Percentiles rank a stretch among this genome's conserved stretches.
phyloP scores from a whole-genome alignment of 92 coral and sea anemone species.

The Palythoa grandiflora region DNA sequence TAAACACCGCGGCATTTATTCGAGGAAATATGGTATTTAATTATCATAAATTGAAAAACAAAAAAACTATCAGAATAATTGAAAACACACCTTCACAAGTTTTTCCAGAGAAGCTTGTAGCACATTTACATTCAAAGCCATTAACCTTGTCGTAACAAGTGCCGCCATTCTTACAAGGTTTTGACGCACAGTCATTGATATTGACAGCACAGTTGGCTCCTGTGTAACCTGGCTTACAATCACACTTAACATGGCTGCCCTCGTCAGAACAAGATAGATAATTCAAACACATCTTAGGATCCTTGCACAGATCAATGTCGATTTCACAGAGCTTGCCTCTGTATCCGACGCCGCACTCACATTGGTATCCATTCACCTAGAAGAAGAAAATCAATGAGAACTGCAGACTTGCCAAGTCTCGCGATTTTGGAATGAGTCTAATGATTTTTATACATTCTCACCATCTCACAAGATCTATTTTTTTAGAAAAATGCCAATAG shows the following conservation, averaged over 20 bases:
- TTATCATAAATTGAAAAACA: background rate
- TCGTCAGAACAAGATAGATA: slow-evolving; percentile 81
- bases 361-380: slow-evolving; percentile 75
- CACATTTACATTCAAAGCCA: slow-evolving; percentile 83
- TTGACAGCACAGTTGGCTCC: slow-evolving; percentile 96
- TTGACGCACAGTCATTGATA: slow-evolving; percentile 85
- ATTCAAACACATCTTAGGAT: slow-evolving; percentile 81
- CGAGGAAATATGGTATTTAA: too few species aligned
- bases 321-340: slow-evolving; percentile 84
- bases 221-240: slow-evolving; percentile 87
- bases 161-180: slow-evolving; percentile 95
- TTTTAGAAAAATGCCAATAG: too few species aligned
- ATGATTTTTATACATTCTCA: too few species aligned
- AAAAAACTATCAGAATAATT: background rate
- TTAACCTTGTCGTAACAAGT: slow-evolving; percentile 85
- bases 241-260: slow-evolving; percentile 86
- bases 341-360: slow-evolving; percentile 94
- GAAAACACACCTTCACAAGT: slow-evolving; percentile 82
- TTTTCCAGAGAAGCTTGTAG: slow-evolving; percentile 81
- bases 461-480: too few species aligned
- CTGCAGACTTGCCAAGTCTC: too few species aligned
- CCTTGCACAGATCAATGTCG: slow-evolving; percentile 90
- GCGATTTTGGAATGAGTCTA: too few species aligned
- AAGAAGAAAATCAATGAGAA: background rate
- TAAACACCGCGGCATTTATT: too few species aligned